Evolutionary conservation across 2,888 invertebrate genomes (phyloP).

Genomic region (Rhingia campestris): DNA sequence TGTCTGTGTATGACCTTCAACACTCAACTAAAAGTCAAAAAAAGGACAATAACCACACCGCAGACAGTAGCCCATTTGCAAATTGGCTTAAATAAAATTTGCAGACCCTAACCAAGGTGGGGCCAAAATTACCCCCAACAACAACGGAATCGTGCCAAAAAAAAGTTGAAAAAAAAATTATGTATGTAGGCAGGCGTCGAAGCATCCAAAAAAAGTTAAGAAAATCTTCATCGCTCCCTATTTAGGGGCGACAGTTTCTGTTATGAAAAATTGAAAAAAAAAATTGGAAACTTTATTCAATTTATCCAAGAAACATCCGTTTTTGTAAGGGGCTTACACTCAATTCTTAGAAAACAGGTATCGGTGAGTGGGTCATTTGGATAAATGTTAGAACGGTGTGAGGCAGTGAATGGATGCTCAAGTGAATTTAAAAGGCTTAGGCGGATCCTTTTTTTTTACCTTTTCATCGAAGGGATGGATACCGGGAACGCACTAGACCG

Average conservation of each 20-base stretch:
- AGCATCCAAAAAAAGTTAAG: constrained; percentile 46
- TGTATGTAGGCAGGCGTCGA: constrained; percentile 23
- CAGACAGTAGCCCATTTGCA: constrained; percentile 52
- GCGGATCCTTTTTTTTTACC: constrained; percentile 2
- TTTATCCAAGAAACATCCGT: constrained; percentile 27
- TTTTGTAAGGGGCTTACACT: constrained; percentile 18
- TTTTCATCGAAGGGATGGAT: background rate
- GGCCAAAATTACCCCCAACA: constrained; percentile 20
- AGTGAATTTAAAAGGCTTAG: constrained; percentile 35
- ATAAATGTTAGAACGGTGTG: constrained; percentile 5
- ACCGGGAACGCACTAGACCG: constrained; percentile 24
- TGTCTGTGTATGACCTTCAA: constrained; percentile 18
- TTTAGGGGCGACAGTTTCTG: constrained; percentile 16
- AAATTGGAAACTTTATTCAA: constrained; percentile 33
- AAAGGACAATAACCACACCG: constrained; percentile 40
- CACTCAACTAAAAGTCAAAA: background rate
- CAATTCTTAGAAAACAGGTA: constrained; percentile 14
- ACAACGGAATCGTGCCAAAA: constrained; percentile 2
- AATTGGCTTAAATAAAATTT: constrained; percentile 29
- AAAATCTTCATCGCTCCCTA: constrained; percentile 21
- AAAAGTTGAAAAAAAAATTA: background rate
- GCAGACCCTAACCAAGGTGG: constrained; percentile 14
- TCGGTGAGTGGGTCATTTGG: constrained; percentile 9
- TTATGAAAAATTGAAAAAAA: constrained; percentile 28
- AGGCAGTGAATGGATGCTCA: background rate